Evolutionary conservation across 1,140 invertebrate species (phyloP).

Genomic region (Cotesia vestalis): DNA sequence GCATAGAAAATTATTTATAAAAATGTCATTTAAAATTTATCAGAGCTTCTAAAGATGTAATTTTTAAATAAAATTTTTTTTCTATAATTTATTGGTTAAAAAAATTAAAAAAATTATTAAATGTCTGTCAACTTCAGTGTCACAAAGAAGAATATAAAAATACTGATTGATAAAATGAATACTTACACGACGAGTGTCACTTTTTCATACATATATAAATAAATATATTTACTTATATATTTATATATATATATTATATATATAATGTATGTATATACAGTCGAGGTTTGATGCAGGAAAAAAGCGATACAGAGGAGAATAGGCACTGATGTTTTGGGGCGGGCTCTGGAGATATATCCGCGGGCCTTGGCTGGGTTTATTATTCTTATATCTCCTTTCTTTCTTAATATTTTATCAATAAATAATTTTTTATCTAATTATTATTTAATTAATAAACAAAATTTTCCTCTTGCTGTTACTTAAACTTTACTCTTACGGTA

Average conservation of each 20-base stretch:
- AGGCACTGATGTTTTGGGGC: slow-evolving; percentile 55
- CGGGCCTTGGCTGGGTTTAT: slow-evolving; percentile 43
- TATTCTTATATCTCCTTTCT: slow-evolving; percentile 23
- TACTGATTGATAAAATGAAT: neutral
- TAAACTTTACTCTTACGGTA: neutral
- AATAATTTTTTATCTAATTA: neutral
- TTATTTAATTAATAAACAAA: no score
- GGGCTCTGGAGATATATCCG: slow-evolving; percentile 49
- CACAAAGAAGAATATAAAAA: neutral
- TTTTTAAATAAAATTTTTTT: no score
- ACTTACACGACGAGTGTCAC: slow-evolving; percentile 29
- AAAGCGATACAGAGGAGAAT: slow-evolving; percentile 48
- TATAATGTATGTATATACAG: neutral
- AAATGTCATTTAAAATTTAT: no score
- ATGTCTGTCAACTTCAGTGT: no score
- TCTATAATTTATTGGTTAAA: no score
- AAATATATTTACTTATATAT: slow-evolving; percentile 5
- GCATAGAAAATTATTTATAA: no score
- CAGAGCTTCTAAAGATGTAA: no score
- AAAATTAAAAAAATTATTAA: no score
- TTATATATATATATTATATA: neutral
- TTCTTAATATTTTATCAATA: neutral
- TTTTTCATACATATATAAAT: slow-evolving; percentile 20
- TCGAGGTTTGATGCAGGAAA: slow-evolving; percentile 32
- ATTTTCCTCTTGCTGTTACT: no score